Evolutionary conservation across 2,888 invertebrate genomes (phyloP).

Genomic region (Limnephilus lunatus): DNA sequence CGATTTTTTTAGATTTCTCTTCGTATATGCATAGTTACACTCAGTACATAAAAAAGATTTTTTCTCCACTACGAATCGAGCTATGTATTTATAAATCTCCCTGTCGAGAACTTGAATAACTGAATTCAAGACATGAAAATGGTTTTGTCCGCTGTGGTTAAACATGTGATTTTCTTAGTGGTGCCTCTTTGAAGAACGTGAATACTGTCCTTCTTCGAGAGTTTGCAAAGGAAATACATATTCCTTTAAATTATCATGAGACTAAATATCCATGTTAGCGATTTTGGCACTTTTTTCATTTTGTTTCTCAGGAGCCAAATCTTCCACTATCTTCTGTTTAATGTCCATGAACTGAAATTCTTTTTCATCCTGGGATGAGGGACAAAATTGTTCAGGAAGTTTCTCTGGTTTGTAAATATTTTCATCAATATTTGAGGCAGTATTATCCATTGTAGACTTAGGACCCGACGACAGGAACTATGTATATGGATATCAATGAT

Average conservation of each 20-base stretch:
- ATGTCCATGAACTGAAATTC: background rate
- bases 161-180: no score
- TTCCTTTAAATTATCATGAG: background rate
- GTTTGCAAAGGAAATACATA: background rate
- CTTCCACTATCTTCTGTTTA: background rate
- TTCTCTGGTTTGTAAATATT: background rate
- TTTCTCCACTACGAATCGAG: no score
- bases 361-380: background rate
- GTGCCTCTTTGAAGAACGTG: no score
- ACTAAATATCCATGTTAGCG: background rate
- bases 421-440: background rate
- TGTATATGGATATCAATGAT: no score
- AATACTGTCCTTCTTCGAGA: background rate
- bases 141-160: no score
- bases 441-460: background rate
- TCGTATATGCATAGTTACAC: no score
- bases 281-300: background rate
- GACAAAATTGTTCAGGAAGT: background rate
- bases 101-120: no score
- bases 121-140: no score
- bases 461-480: background rate
- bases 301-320: background rate
- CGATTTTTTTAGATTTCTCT: no score
- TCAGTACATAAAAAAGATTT: no score
- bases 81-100: no score